phyloP scores from a whole-genome alignment of 2,888 invertebrate species.

The Cheilosia urbana region DNA sequence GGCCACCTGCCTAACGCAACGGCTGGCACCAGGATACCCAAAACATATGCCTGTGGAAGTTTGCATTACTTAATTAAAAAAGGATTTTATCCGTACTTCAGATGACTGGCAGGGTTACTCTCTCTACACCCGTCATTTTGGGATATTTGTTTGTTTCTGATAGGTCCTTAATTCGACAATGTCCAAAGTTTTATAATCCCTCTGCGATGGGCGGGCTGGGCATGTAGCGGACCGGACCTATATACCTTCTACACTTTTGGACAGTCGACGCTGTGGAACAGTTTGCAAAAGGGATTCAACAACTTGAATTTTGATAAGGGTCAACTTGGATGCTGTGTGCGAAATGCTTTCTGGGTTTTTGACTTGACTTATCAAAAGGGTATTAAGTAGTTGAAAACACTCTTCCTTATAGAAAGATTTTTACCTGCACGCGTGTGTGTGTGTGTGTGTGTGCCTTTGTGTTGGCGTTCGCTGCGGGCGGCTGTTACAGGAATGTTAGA shows the following conservation, averaged over 20 bases:
- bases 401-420: conserved; percentile 9
- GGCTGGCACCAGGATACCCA: conserved; percentile 43
- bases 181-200: conserved; percentile 74
- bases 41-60: conserved; percentile 67
- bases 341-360: conserved; percentile 71
- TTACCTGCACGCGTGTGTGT: background rate
- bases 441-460: conserved; percentile 9
- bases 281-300: conserved; percentile 60
- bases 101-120: conserved; percentile 43
- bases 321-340: conserved; percentile 65
- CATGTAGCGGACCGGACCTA: background rate
- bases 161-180: conserved; percentile 76
- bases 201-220: conserved; percentile 10
- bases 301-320: conserved; percentile 76
- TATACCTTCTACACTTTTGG: conserved; percentile 15
- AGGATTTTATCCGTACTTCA: conserved; percentile 71
- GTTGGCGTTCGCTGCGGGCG: conserved; percentile 24
- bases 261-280: conserved; percentile 33
- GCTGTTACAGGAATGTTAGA: conserved; percentile 30
- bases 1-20: background rate
- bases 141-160: conserved; percentile 73
- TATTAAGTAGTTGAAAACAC: conserved; percentile 69
- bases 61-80: conserved; percentile 76
- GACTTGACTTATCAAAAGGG: conserved; percentile 74
- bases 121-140: conserved; percentile 71